phyloP scores from a whole-genome alignment of 2,797 vertebrate genomes.

The Spheniscus humboldti region DNA sequence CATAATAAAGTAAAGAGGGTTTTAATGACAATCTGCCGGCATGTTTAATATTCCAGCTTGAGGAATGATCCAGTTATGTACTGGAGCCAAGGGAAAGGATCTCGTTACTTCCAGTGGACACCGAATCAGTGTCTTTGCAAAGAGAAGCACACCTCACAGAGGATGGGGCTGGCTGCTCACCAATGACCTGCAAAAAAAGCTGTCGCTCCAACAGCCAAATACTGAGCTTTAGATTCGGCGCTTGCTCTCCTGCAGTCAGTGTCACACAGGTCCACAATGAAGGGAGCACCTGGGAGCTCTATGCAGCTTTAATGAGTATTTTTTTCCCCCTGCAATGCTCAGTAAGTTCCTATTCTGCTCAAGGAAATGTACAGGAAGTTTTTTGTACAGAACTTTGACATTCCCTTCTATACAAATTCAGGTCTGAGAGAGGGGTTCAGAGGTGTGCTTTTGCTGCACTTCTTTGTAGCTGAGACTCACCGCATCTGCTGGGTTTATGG shows the following conservation, averaged over 20 bases:
- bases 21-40: constrained; percentile 61
- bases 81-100: constrained; percentile 22
- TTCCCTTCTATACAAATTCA: background rate
- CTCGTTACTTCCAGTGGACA: background rate
- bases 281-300: background rate
- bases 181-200: background rate
- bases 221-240: background rate
- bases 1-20: constrained; percentile 55
- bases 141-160: background rate
- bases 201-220: background rate
- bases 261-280: background rate
- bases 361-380: background rate
- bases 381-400: background rate
- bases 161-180: background rate
- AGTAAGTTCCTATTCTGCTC: background rate
- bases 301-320: background rate
- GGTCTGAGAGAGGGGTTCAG: background rate
- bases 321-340: background rate
- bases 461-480: background rate
- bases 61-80: constrained; percentile 34
- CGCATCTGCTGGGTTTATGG: background rate
- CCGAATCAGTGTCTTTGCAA: background rate
- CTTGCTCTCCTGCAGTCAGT: background rate
- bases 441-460: background rate
- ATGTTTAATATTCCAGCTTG: constrained; percentile 57